Conservation (phyloP, 37 sponge, comb jelly and placozoan species). For the Mnemiopsis leidyi region DNA sequence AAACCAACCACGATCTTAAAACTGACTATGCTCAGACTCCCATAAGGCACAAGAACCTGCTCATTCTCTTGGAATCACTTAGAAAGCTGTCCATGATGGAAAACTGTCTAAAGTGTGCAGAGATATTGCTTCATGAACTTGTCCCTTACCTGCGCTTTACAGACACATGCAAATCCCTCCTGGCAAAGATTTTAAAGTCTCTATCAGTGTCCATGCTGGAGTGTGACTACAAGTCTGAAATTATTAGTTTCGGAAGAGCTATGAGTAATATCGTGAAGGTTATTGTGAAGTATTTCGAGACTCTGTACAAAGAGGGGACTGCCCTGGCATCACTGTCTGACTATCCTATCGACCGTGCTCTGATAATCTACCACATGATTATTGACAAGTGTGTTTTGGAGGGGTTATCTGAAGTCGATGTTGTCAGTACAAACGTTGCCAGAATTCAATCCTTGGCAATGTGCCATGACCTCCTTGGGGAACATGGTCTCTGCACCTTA, state of each 20-base stretch:
- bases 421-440: conserved; percentile 19
- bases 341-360: conserved; percentile 27
- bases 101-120: conserved; percentile 25
- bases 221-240: no score
- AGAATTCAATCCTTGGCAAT: conserved; percentile 32
- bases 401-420: background rate
- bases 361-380: conserved; percentile 19
- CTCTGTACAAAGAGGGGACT: background rate
- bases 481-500: background rate
- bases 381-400: conserved; percentile 10
- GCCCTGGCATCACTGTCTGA: background rate
- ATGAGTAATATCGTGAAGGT: conserved; percentile 31
- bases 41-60: conserved; percentile 41
- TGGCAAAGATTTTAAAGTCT: conserved; percentile 7
- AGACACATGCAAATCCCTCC: conserved; percentile 22
- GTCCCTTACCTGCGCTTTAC: conserved; percentile 47
- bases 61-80: conserved; percentile 37
- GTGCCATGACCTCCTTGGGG: conserved; percentile 45
- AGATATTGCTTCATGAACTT: conserved; percentile 14
- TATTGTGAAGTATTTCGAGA: conserved; percentile 26
- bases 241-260: background rate
- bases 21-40: conserved; percentile 32
- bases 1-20: background rate
- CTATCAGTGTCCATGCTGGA: background rate
- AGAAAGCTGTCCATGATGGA: conserved; percentile 27